Percentiles rank a stretch among this genome's conserved stretches.
Evolutionary conservation across 2,113 vertebrate species (phyloP).

Genomic region (Theristicus caerulescens): DNA sequence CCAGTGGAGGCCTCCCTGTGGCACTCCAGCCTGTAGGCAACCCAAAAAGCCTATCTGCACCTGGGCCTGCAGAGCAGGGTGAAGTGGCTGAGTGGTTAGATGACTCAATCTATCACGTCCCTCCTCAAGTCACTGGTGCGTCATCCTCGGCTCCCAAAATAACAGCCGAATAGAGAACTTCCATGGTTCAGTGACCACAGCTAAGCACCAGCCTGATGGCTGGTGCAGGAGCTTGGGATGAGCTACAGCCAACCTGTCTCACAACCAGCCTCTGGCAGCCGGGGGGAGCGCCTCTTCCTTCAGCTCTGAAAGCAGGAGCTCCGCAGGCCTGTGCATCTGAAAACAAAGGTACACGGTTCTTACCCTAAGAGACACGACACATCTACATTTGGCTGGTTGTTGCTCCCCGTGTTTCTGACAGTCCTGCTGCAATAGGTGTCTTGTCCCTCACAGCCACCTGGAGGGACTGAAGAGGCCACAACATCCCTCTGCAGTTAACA

Average conservation of each 20-base stretch:
- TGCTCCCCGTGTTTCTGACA: neutral
- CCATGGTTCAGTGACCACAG: neutral
- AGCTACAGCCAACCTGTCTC: neutral
- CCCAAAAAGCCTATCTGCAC: neutral
- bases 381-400: too few relatives aligned
- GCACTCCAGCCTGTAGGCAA: neutral
- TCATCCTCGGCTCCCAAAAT: neutral
- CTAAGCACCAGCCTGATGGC: neutral
- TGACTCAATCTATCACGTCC: neutral
- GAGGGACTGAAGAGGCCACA: neutral
- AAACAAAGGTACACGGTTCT: neutral
- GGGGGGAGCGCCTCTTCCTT: neutral
- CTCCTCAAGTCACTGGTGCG: neutral
- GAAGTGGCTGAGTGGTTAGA: neutral
- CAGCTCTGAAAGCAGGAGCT: neutral
- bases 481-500: neutral
- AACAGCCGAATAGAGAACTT: neutral
- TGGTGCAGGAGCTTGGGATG: neutral
- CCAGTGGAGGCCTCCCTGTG: neutral
- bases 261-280: neutral
- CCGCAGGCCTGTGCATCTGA: neutral
- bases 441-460: too few relatives aligned
- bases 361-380: neutral
- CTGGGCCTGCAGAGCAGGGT: neutral
- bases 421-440: neutral